Base-by-base conservation (phyloP, 2,888 invertebrate genomes). In the Orthonevra nobilis region DNA sequence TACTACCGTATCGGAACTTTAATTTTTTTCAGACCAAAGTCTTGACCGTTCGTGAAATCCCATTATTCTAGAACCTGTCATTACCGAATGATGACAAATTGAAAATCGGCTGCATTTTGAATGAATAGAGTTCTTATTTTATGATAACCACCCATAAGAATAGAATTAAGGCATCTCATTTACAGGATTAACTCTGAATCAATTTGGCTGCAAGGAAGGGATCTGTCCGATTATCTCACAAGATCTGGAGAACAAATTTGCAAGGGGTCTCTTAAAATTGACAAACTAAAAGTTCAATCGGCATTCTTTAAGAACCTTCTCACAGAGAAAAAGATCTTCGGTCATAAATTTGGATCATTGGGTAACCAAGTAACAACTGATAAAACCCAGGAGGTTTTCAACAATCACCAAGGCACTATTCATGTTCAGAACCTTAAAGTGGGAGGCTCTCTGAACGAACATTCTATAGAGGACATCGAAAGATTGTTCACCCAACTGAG, bases 401-500 rank as follows among this genome's bases (percentile, higher is more conserved):
- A 46, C 40, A 56, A 48, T 54, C 87, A 86, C 14, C 83, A 83
- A 38, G 87, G 86, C 34, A 84, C 84, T 68, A 85, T 82, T 82
- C 88, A 83, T 42, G 85, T 85, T 68, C 89, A 89, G 82, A 84
- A 86, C 42, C 86, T 91, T 15, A 83, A 84, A 61, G 81, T 89
- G 1, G 84, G 83, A 14, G 83, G 84, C 0, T 82, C 77, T 7
- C 83, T 88, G 0, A 88, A 88, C 77, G 81, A 82, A 3, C 79
- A 79, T 12, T 48, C 68, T 6, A 82, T 86, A 2, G 61, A 74
- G 1, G 81, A 84, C 9, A 79, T 88, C 44, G 87, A 86, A 66
- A 83, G 83, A 44, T 82, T 85, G 12, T 46, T 88, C 5, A 77
- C 83, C 15, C 85, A 86, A 66, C 79, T 86, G 38, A 83, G 84